Conservation (phyloP, 2,113 vertebrate species). For the Ceuthmochares aereus region DNA sequence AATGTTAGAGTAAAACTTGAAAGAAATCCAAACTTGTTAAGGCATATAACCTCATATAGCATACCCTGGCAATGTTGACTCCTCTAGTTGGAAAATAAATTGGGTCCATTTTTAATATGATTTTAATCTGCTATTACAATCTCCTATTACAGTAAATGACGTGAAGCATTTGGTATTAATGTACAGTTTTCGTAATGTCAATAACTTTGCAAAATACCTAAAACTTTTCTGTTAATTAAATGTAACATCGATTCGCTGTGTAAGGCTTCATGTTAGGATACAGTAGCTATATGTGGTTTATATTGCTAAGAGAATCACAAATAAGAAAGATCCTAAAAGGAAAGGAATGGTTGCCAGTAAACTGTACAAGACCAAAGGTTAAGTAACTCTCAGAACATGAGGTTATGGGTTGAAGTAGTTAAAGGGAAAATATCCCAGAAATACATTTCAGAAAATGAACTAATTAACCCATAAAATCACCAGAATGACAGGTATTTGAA, state of each 20-base stretch:
- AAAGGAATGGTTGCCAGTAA: slow-evolving; percentile 54
- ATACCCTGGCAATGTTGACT: slow-evolving; percentile 6
- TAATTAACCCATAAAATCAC: slow-evolving; percentile 52
- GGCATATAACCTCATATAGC: not conserved
- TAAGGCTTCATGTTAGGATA: slow-evolving; percentile 3
- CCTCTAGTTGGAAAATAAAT: not conserved
- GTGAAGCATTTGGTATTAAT: not conserved
- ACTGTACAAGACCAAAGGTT: slow-evolving; percentile 50
- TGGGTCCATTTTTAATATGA: not conserved
- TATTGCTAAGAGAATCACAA: slow-evolving; percentile 34
- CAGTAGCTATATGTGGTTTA: slow-evolving; percentile 14
- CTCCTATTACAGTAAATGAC: not conserved
- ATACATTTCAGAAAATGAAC: slow-evolving; percentile 56
- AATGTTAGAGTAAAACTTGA: not conserved
- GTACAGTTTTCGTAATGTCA: not conserved
- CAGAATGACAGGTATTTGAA: slow-evolving; percentile 51
- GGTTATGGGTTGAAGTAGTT: slow-evolving; percentile 52
- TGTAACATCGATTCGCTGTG: not conserved
- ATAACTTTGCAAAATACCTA: not conserved
- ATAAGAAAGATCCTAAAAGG: slow-evolving; percentile 39
- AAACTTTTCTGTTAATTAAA: not conserved
- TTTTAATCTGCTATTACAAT: not conserved
- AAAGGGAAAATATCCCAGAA: slow-evolving; percentile 51
- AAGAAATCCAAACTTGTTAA: slow-evolving; percentile 34
- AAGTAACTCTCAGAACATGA: slow-evolving; percentile 56